These are phyloP conservation scores for Candoia aspera DNA, from an alignment of 2,113 vertebrate species.

Conservation along the genomic window DNA sequence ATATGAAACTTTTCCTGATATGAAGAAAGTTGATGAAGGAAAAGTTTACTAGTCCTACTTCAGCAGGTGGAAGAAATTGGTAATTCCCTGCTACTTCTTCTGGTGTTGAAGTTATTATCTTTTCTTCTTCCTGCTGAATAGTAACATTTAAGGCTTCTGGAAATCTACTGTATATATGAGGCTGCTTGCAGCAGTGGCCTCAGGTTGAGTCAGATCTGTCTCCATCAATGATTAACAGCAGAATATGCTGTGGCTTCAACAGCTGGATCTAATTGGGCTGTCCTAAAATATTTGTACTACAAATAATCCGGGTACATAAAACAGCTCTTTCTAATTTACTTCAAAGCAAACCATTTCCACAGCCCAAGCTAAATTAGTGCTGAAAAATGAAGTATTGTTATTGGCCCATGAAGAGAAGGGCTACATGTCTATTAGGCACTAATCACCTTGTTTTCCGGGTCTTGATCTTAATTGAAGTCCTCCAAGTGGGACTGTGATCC, in stretches of 20 bases:
- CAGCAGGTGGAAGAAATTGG: not conserved
- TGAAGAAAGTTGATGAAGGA: not conserved
- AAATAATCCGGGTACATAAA: constrained; percentile 47
- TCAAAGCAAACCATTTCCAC: constrained; percentile 38
- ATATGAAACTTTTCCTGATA: not conserved
- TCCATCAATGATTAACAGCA: not conserved
- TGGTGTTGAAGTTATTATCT: not conserved
- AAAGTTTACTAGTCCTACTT: not conserved
- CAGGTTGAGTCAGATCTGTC: not conserved
- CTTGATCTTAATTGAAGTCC: constrained; percentile 11
- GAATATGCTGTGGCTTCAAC: constrained; percentile 34
- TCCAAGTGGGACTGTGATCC: not conserved
- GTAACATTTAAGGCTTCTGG: not conserved
- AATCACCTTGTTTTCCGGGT: constrained; percentile 18
- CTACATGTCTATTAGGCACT: not conserved
- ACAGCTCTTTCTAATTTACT: constrained; percentile 32
- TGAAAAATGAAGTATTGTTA: constrained; percentile 30
- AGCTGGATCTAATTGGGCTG: constrained; percentile 37
- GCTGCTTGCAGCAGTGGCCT: not conserved
- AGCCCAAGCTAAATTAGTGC: constrained; percentile 32
- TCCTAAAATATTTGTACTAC: constrained; percentile 17
- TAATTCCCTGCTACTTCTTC: not conserved
- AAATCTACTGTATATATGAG: not conserved
- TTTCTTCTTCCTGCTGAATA: not conserved
- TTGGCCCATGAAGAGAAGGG: not conserved